Percentiles rank a stretch among this genome's conserved stretches.
These are phyloP conservation scores for Neoascia interrupta DNA, from an alignment of 2,888 invertebrate species.

Conservation along the genomic window DNA sequence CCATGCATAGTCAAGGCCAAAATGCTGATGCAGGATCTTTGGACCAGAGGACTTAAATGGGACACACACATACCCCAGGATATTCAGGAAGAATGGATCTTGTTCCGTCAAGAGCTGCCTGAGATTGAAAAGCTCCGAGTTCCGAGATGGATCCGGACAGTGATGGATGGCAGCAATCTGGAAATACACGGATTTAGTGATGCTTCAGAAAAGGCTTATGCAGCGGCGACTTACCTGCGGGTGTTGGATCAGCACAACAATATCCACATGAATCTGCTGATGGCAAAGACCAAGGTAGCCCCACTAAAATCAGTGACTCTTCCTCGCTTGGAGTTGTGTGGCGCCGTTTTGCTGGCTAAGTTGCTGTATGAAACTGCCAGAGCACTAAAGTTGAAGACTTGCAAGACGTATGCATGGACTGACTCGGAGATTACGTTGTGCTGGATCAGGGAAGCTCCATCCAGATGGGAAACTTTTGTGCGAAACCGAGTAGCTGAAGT, in stretches of 20 bases:
- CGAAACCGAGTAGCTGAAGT: neutral
- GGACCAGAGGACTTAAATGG: conserved; percentile 32
- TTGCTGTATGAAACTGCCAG: neutral
- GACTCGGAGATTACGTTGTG: conserved; percentile 1
- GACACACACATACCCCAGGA: conserved; percentile 12
- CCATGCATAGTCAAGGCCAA: conserved; percentile 49
- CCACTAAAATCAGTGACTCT: neutral
- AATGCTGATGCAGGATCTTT: conserved; percentile 55
- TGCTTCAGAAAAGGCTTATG: conserved; percentile 13
- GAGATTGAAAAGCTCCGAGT: neutral
- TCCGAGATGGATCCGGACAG: conserved; percentile 1
- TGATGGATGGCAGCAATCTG: neutral
- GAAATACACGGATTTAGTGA: conserved; percentile 46
- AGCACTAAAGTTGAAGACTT: neutral
- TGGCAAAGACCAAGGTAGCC: neutral
- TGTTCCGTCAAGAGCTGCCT: neutral
- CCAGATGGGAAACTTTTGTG: neutral
- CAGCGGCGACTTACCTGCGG: neutral
- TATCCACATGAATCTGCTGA: neutral
- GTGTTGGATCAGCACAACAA: neutral
- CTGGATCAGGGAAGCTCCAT: neutral
- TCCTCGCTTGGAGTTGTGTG: neutral
- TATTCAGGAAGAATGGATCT: neutral
- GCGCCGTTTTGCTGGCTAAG: neutral
- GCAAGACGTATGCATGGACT: neutral